phyloP scores from a whole-genome alignment of 2,888 invertebrate species.

The Halictus ligatus region DNA sequence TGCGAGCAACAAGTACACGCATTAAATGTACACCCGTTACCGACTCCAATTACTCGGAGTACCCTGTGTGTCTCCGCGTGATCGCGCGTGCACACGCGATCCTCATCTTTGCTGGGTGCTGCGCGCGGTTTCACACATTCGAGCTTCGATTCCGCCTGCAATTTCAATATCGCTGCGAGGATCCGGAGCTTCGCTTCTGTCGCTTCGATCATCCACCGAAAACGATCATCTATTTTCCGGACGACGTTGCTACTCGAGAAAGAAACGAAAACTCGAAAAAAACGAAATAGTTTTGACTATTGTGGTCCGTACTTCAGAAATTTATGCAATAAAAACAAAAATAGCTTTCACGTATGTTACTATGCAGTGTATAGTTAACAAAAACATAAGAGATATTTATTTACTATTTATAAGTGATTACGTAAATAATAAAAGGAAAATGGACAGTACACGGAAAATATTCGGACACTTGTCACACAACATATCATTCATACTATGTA shows the following conservation, averaged over 20 bases:
- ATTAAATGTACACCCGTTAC: constrained; percentile 71
- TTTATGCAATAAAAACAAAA: no score
- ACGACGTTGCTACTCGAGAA: not conserved
- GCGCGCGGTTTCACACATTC: not conserved
- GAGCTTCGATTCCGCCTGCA: constrained; percentile 34
- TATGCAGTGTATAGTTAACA: no score
- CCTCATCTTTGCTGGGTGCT: constrained; percentile 24
- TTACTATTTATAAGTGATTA: no score
- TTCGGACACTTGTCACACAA: no score
- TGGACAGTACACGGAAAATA: no score
- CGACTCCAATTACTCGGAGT: constrained; percentile 73
- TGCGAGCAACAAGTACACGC: constrained; percentile 77
- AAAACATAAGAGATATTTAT: no score
- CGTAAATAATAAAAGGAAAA: no score
- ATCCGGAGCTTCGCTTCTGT: not conserved
- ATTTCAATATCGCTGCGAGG: not conserved
- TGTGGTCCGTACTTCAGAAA: no score
- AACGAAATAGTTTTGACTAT: no score
- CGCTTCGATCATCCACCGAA: not conserved
- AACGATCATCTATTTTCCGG: not conserved
- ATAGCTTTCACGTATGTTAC: no score
- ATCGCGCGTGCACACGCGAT: constrained; percentile 34
- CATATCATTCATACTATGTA: no score
- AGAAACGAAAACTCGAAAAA: no score
- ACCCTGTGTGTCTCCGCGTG: constrained; percentile 43